Percentiles rank a stretch among this genome's conserved stretches.
These are phyloP conservation scores for Lasiurus borealis DNA, from an alignment of 2,113 vertebrate genomes.

Conservation along the genomic window DNA sequence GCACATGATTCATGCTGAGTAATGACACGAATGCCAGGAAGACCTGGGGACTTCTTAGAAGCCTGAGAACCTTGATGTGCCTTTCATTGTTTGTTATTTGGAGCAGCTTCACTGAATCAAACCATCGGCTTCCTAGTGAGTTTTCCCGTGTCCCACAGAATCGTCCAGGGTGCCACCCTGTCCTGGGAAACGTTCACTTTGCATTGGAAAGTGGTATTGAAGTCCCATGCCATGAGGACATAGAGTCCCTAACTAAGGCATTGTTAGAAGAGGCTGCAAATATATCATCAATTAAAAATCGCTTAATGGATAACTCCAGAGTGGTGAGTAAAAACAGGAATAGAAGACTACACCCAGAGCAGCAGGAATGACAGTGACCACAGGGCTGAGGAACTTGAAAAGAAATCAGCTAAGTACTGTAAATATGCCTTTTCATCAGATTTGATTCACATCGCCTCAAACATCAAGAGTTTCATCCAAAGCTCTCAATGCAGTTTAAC, in stretches of 20 bases:
- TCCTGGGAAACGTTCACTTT: conserved; percentile 21
- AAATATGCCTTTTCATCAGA: conserved; percentile 54
- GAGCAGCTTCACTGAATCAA: conserved; percentile 14
- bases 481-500: not conserved
- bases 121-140: not conserved
- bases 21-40: not conserved
- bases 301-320: conserved; percentile 16
- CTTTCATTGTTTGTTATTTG: conserved; percentile 1
- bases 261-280: not conserved
- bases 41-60: not conserved
- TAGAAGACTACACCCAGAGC: not conserved
- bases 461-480: conserved; percentile 43
- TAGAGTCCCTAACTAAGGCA: not conserved
- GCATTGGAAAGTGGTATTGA: conserved; percentile 13
- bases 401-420: conserved; percentile 26
- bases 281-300: conserved; percentile 30
- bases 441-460: conserved; percentile 46
- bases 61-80: not conserved
- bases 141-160: not conserved
- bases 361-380: not conserved
- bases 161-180: not conserved
- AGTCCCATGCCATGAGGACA: not conserved
- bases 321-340: conserved; percentile 13
- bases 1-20: not conserved
- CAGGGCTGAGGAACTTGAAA: conserved; percentile 21